Conservation (phyloP, 92 coral and sea anemone species). For the Virgularia gustaviana region DNA sequence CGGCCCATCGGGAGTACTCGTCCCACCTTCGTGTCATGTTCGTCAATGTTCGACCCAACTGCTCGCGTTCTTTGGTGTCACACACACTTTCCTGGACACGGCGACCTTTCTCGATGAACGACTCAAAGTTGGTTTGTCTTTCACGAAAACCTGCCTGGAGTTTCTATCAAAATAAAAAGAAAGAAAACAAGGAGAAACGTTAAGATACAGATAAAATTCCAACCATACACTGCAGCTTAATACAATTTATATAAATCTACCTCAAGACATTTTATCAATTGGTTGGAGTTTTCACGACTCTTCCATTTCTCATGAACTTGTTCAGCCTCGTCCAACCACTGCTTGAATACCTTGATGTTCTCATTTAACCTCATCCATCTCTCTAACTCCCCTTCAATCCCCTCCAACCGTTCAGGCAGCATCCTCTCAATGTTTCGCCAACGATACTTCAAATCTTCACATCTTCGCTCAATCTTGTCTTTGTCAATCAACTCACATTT, state of each 20-base stretch:
- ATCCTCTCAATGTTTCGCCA: slow-evolving; percentile 64
- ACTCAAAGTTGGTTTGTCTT: slow-evolving; percentile 78
- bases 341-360: slow-evolving; percentile 64
- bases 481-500: slow-evolving; percentile 56
- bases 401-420: slow-evolving; percentile 68
- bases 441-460: slow-evolving; percentile 61
- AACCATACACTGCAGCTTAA: neutral
- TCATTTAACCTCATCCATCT: slow-evolving; percentile 69
- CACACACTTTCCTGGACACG: slow-evolving; percentile 76
- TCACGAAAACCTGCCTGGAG: slow-evolving; percentile 75
- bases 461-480: slow-evolving; percentile 65
- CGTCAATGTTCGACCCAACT: slow-evolving; percentile 71
- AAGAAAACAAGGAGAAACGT: neutral
- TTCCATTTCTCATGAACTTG: slow-evolving; percentile 64
- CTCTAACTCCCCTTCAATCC: slow-evolving; percentile 63
- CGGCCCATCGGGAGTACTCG: slow-evolving; percentile 98
- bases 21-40: slow-evolving; percentile 90
- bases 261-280: slow-evolving; percentile 80
- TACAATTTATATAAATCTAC: slow-evolving; percentile 30
- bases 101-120: slow-evolving; percentile 84
- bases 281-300: slow-evolving; percentile 70
- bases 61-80: slow-evolving; percentile 74
- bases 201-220: neutral
- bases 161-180: slow-evolving; percentile 46
- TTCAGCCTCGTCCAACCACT: slow-evolving; percentile 85